Base-by-base conservation (phyloP, 2,113 vertebrate genomes). In the Rhipidura dahli region DNA sequence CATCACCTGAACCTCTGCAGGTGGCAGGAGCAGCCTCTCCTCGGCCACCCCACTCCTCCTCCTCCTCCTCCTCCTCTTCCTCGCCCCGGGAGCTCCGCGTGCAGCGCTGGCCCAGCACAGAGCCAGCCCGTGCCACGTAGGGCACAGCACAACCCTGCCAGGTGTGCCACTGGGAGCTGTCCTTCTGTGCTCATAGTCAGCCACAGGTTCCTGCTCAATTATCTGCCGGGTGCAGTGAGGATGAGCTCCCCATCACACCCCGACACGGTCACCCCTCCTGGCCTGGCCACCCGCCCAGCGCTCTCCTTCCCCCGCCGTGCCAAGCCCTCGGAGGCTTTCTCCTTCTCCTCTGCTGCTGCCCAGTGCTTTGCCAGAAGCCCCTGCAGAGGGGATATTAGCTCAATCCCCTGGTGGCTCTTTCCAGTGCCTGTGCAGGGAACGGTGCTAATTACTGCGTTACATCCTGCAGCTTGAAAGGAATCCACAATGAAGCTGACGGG, bases 391-490 rank as follows among this genome's bases (percentile, higher is more conserved):
- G 56, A 82, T 81, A 94, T 94, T 93, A 94, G 54, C 51, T 88
- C 93, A 81, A 39, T 87, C 65, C 94, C 88, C 71, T 45, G 51
- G 80, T 78, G 72, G 83, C 88, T 81, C 95, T 88, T 95, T 60
- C 54, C 53, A 22, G 47, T 0, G 2, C 50, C 75, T 35, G 65
- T 69, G 73, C 49, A 35, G 89, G 79, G 94, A 94, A 44, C 0
- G 6, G 61, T 44, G 85, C 88, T 96, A 93, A 90, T 96, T 94
- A 71, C 88, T 5, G 56, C 6, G 0, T 93, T 81, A 83, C 56
- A 88, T 86, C 93, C 94, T 83, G 94, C 90, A 86, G 90, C 90
- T 90, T 56, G 90, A 56, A 83, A 97, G 76, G 90, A 95, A 96
- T 93, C 56, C 1, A 0, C 64, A 89, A 83, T 59, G 92, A 92